Percentiles rank a stretch among this genome's conserved stretches.
These are phyloP conservation scores for Limnephilus marmoratus DNA, from an alignment of 2,888 invertebrate species.

Conservation along the genomic window DNA sequence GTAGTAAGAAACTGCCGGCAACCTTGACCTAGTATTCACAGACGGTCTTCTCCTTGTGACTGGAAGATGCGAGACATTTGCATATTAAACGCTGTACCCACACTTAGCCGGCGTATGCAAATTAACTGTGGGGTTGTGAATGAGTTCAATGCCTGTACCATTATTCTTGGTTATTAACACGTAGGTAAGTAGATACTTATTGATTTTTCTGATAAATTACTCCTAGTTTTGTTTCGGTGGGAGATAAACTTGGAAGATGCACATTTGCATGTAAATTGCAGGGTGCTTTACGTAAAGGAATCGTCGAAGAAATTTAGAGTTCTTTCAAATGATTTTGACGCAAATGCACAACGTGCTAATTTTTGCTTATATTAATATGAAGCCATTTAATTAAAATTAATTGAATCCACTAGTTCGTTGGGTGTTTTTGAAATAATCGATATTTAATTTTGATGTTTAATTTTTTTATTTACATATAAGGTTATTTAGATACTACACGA, in stretches of 20 bases:
- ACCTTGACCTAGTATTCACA: slow-evolving; percentile 60
- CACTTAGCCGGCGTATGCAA: neutral
- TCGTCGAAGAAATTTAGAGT: neutral
- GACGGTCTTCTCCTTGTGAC: slow-evolving; percentile 15
- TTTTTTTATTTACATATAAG: too few relatives aligned
- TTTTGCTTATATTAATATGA: too few relatives aligned
- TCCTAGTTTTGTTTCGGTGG: neutral
- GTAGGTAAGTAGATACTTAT: neutral
- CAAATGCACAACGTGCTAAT: neutral
- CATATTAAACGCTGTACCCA: neutral
- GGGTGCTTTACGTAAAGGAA: neutral
- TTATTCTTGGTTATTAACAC: neutral
- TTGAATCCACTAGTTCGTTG: too few relatives aligned
- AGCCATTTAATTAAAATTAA: too few relatives aligned
- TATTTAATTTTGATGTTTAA: too few relatives aligned
- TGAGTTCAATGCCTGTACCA: neutral
- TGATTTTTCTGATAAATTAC: neutral
- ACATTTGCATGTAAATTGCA: neutral
- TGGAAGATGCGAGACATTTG: slow-evolving; percentile 16
- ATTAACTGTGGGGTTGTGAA: neutral
- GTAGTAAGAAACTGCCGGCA: slow-evolving; percentile 51
- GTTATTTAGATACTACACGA: too few relatives aligned
- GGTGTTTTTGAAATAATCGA: too few relatives aligned
- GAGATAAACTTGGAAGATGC: neutral
- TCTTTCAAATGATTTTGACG: neutral